Base-by-base conservation (phyloP, 1,140 invertebrate genomes). In the Oreohelix idahoensis region DNA sequence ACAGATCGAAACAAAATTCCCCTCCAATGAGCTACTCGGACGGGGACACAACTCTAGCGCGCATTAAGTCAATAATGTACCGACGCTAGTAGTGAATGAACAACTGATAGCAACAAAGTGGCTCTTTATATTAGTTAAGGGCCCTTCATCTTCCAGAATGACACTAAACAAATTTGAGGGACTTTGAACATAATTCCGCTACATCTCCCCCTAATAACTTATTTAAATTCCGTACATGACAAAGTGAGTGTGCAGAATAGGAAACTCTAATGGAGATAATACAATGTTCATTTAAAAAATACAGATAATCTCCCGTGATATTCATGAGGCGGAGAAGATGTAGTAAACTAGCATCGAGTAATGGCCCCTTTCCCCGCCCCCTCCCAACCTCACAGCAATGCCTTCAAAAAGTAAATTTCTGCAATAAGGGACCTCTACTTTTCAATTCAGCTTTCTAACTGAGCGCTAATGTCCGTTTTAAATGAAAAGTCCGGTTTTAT, bases 171-270 rank as follows among this genome's bases (percentile, higher is more conserved):
- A 66, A 66, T 32, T 32, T 66, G 63, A 66, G n/a, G 29, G 63
- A 66, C 63, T 66, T 66, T 66, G 63, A 66, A 66, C 63, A 66
- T 66, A 32, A 66, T 66, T 66, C 29, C n/a, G 20, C 63, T 32
- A 23, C 63, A n/a, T 66, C 29, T 66, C 29, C 29, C 20, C 29
- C 8, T 32, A 35, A 10, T 15, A 58, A 66, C 5, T 66, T 66
- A 32, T 66, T 32, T 66, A 29, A 66, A 8, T 32, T 66, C n/a
- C 17, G 20, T 66, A 66, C 63, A 2, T 32, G 29, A 32, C 26
- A n/a, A 35, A 66, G 29, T 66, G 63, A 58, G 26, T 66, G 11
- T 32, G 17, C 63, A 66, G 29, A 32, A 66, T 32, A 35, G 63
- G 8, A 66, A 35, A 32, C 63, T 2, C 17, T 17, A 2, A 29